Evolutionary conservation across 2,888 invertebrate genomes (phyloP).

Genomic region (Drosophila algonquin): DNA sequence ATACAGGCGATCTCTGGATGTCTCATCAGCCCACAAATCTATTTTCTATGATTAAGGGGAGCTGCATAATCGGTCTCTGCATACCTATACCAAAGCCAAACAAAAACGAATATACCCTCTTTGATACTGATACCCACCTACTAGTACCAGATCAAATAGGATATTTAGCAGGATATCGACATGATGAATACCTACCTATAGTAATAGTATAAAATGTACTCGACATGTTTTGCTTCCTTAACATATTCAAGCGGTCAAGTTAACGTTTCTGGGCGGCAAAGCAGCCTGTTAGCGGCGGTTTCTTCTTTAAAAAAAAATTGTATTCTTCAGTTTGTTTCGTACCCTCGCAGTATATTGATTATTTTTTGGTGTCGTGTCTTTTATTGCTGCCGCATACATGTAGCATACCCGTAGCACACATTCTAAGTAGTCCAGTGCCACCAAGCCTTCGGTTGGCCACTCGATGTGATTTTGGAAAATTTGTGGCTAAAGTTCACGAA

Average conservation of each 20-base stretch:
- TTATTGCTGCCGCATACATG: constrained; percentile 26
- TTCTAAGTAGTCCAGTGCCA: constrained; percentile 11
- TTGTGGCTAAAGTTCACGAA: constrained; percentile 42
- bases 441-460: constrained; percentile 36
- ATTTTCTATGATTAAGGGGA: background rate
- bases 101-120: background rate
- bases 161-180: background rate
- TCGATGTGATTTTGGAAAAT: constrained; percentile 36
- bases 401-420: background rate
- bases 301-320: background rate
- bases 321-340: constrained; percentile 31
- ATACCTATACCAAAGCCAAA: background rate
- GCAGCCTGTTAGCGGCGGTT: too few relatives aligned
- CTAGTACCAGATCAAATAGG: background rate
- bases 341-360: constrained; percentile 38
- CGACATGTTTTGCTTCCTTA: too few relatives aligned
- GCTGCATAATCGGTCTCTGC: too few relatives aligned
- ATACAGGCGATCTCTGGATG: background rate
- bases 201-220: background rate
- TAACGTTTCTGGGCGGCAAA: background rate
- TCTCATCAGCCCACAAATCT: background rate
- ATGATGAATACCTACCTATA: background rate
- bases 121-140: background rate
- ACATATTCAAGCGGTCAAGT: background rate
- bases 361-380: constrained; percentile 37